These are phyloP conservation scores for Zootermopsis nevadensis DNA, from an alignment of 2,888 invertebrate genomes.

Conservation along the genomic window DNA sequence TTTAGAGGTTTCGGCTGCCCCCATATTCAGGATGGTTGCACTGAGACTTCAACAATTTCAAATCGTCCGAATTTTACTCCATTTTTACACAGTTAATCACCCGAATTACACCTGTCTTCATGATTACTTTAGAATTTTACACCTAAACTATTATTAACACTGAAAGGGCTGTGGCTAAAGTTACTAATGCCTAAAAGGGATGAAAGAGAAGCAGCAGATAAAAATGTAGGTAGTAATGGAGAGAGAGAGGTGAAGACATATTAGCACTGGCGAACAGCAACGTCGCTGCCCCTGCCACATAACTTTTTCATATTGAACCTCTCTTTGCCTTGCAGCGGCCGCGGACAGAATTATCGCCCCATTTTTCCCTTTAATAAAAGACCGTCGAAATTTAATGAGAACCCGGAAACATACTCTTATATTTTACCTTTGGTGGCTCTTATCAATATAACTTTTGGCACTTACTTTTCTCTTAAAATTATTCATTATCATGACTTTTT, in stretches of 20 bases:
- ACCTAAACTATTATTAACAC: not conserved
- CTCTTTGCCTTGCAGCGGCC: not conserved
- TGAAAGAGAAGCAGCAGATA: not conserved
- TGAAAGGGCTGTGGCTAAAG: not conserved
- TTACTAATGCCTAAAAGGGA: not conserved
- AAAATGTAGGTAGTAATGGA: slow-evolving; percentile 7
- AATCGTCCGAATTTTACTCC: too few species aligned
- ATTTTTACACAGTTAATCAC: too few species aligned
- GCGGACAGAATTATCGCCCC: slow-evolving; percentile 30
- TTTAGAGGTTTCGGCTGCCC: too few species aligned
- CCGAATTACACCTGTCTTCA: too few species aligned
- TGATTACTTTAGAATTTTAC: not conserved
- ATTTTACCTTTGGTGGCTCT: not conserved
- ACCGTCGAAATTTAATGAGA: slow-evolving; percentile 22
- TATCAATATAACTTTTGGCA: not conserved
- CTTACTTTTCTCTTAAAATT: too few species aligned
- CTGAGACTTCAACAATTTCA: too few species aligned
- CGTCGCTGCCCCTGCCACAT: not conserved
- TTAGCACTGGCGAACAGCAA: not conserved
- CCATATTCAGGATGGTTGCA: too few species aligned
- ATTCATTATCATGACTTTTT: too few species aligned
- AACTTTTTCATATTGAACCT: slow-evolving; percentile 13
- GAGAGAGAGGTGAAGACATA: slow-evolving; percentile 7
- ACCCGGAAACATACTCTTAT: not conserved
- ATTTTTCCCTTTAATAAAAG: slow-evolving; percentile 9